phyloP scores from a whole-genome alignment of 2,797 vertebrate genomes.

The Hemibagrus guttatus region DNA sequence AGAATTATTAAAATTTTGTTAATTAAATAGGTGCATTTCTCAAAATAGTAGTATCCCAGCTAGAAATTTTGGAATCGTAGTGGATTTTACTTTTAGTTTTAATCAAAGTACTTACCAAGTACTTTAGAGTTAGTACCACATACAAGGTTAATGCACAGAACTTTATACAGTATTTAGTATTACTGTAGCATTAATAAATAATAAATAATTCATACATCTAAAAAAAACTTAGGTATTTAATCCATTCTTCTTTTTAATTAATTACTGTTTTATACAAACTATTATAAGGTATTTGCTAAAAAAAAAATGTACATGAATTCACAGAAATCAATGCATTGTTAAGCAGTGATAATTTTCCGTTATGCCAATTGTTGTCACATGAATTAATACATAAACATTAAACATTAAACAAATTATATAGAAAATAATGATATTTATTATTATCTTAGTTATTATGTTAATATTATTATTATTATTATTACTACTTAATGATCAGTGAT shows the following conservation, averaged over 20 bases:
- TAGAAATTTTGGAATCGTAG: too few relatives aligned
- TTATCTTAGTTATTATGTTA: too few relatives aligned
- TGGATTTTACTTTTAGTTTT: too few relatives aligned
- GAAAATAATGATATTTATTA: too few relatives aligned
- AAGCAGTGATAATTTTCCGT: not conserved
- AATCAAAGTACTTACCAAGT: not conserved
- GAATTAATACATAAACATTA: not conserved
- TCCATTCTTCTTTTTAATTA: not conserved
- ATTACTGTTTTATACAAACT: not conserved
- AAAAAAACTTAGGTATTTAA: not conserved
- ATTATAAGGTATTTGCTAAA: not conserved
- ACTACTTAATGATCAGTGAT: not conserved
- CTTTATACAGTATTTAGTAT: not conserved
- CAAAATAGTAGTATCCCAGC: too few relatives aligned
- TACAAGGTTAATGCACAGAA: not conserved
- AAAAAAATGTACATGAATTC: not conserved
- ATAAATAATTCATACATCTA: not conserved
- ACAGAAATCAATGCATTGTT: not conserved
- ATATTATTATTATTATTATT: too few relatives aligned
- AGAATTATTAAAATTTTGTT: not conserved
- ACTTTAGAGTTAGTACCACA: not conserved
- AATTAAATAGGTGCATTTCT: not conserved
- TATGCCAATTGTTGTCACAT: not conserved
- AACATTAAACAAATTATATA: not conserved
- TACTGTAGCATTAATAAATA: not conserved